These are phyloP conservation scores for Disparrhopalites patrizii DNA, from an alignment of 2,888 invertebrate species.

Conservation along the genomic window DNA sequence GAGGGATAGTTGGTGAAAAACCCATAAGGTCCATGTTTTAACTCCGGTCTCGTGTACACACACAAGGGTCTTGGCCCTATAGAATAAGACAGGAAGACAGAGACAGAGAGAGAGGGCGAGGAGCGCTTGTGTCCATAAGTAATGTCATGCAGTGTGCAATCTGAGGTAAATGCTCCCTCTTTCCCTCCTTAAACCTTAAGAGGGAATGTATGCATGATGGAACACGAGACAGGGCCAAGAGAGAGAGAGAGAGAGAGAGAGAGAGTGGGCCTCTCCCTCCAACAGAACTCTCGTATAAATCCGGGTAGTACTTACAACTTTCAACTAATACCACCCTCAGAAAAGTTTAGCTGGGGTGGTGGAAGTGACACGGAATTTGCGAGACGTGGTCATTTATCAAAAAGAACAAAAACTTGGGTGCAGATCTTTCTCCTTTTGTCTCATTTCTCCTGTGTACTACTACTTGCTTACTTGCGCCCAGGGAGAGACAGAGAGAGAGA, in stretches of 20 bases:
- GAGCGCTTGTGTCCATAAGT: constrained; percentile 20
- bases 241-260: background rate
- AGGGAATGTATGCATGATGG: no score
- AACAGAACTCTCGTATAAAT: no score
- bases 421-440: constrained; percentile 1
- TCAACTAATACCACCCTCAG: constrained; percentile 18
- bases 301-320: background rate
- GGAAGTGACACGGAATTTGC: constrained; percentile 39
- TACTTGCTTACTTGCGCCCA: background rate
- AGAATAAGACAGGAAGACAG: background rate
- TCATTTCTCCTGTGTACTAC: background rate
- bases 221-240: no score
- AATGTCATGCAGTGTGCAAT: constrained; percentile 17
- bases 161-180: background rate
- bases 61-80: no score
- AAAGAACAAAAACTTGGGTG: constrained; percentile 23
- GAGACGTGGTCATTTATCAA: constrained; percentile 42
- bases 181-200: no score
- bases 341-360: constrained; percentile 37
- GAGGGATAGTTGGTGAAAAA: constrained; percentile 17
- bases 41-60: no score
- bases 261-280: background rate
- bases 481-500: background rate
- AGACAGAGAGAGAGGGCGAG: background rate
- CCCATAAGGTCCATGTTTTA: constrained; percentile 15